phyloP scores from a whole-genome alignment of 2,113 vertebrate genomes.

The Galbula dea region DNA sequence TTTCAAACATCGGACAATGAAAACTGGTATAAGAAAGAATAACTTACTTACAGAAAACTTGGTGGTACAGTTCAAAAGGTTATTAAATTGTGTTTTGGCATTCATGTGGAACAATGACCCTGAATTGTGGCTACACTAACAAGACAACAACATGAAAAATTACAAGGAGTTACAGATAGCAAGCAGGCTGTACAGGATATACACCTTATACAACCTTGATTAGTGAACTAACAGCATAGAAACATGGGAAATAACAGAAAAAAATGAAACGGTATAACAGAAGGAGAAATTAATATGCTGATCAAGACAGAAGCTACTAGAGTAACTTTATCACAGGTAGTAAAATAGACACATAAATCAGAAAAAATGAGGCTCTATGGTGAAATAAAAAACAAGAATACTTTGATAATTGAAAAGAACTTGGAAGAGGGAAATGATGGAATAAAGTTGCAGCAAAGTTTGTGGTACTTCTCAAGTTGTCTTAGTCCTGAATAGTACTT shows the following conservation, averaged over 20 bases:
- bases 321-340: background rate
- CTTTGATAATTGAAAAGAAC: background rate
- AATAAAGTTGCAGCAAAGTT: background rate
- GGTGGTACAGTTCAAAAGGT: background rate
- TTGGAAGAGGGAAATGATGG: accelerated
- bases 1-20: background rate
- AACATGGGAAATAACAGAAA: background rate
- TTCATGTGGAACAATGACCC: accelerated
- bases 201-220: background rate
- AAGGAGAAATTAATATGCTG: background rate
- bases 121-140: background rate
- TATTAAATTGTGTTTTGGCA: background rate
- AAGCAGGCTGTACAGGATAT: background rate
- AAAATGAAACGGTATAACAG: background rate
- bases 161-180: background rate
- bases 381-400: background rate
- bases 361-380: background rate
- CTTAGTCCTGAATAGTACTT: background rate
- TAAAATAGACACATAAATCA: background rate
- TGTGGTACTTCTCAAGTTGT: background rate
- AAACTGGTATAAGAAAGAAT: background rate
- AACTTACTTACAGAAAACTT: background rate
- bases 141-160: background rate
- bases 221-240: background rate
- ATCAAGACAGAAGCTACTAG: background rate